A percentile compares a stretch with the other conserved stretches of the same genome.
Evolutionary conservation across 1,140 invertebrate genomes (phyloP).

Genomic region (Drosophila repletoides): DNA sequence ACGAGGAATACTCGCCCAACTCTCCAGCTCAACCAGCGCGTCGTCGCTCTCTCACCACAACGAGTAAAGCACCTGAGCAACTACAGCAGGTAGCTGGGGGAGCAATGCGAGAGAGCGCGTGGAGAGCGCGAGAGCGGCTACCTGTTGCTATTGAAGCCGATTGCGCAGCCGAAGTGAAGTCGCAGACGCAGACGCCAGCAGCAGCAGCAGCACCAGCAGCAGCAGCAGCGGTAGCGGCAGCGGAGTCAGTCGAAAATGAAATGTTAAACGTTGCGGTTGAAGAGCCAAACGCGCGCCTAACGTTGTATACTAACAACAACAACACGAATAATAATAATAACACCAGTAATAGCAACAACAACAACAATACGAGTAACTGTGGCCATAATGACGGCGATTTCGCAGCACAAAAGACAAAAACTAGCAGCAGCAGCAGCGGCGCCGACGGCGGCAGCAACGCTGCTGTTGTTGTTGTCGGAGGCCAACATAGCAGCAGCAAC

Average conservation of each 20-base stretch:
- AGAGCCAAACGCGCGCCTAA: constrained; percentile 66
- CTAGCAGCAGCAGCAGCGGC: constrained; percentile 23
- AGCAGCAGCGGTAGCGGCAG: constrained; percentile 29
- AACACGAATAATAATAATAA: constrained; percentile 40
- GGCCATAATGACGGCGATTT: constrained; percentile 68
- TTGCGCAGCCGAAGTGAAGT: constrained; percentile 56
- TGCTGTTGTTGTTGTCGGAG: constrained; percentile 42
- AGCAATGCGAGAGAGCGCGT: constrained; percentile 14
- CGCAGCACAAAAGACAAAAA: constrained; percentile 71
- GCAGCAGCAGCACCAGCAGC: constrained; percentile 20
- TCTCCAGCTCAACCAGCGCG: too few species aligned
- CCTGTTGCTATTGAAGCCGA: constrained; percentile 59
- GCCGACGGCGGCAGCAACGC: constrained; percentile 15
- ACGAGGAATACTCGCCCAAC: constrained; percentile 52
- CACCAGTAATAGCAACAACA: constrained; percentile 25
- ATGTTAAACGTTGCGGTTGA: constrained; percentile 79
- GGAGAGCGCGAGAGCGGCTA: constrained; percentile 25
- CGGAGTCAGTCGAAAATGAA: constrained; percentile 78
- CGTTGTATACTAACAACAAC: constrained; percentile 35
- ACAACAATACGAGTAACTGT: constrained; percentile 42
- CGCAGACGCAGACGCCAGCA: constrained; percentile 20
- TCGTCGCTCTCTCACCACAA: constrained; percentile 40
- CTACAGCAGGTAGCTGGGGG: constrained; percentile 43
- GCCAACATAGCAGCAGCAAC: constrained; percentile 34
- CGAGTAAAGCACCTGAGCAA: constrained; percentile 66